Evolutionary conservation across 2,888 invertebrate genomes (phyloP).

Genomic region (Meandrusa payeni): DNA sequence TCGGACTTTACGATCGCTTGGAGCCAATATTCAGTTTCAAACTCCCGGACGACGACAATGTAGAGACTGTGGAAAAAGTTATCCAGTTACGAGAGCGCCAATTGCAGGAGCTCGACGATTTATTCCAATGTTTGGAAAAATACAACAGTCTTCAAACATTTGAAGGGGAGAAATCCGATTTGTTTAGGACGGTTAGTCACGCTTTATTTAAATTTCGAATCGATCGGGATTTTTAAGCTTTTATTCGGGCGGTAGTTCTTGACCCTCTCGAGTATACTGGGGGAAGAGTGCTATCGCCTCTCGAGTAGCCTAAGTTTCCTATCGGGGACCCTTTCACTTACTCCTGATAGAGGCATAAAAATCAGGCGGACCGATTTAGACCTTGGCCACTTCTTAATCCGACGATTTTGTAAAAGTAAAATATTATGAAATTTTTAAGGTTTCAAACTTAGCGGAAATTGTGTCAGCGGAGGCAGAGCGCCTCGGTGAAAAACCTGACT

Average conservation of each 20-base stretch:
- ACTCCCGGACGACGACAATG: constrained; percentile 70
- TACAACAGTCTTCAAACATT: constrained; percentile 77
- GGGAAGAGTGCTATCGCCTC: too few species aligned
- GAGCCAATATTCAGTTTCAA: constrained; percentile 84
- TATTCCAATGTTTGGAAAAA: constrained; percentile 85
- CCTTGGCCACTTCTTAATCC: too few species aligned
- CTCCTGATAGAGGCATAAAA: too few species aligned
- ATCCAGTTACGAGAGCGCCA: constrained; percentile 82
- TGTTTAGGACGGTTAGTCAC: constrained; percentile 54
- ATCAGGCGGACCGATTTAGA: too few species aligned
- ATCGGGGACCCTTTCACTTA: too few species aligned
- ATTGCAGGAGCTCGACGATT: constrained; percentile 82
- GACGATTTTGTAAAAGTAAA: too few species aligned
- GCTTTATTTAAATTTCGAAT: too few species aligned
- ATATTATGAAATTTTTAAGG: constrained; percentile 49
- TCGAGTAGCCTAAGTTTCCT: too few species aligned
- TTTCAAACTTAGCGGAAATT: constrained; percentile 68
- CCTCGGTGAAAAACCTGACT: constrained; percentile 85
- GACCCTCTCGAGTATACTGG: too few species aligned
- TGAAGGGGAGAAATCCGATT: constrained; percentile 50
- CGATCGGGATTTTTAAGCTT: too few species aligned
- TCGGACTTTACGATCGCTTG: constrained; percentile 85
- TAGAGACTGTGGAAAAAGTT: constrained; percentile 69
- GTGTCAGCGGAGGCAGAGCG: constrained; percentile 76
- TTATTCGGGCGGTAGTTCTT: too few species aligned